Evolutionary conservation across 2,113 vertebrate genomes (phyloP), one percentile per base, ranked within the genome.

Genomic region (Thalassarche chlororhynchos): DNA sequence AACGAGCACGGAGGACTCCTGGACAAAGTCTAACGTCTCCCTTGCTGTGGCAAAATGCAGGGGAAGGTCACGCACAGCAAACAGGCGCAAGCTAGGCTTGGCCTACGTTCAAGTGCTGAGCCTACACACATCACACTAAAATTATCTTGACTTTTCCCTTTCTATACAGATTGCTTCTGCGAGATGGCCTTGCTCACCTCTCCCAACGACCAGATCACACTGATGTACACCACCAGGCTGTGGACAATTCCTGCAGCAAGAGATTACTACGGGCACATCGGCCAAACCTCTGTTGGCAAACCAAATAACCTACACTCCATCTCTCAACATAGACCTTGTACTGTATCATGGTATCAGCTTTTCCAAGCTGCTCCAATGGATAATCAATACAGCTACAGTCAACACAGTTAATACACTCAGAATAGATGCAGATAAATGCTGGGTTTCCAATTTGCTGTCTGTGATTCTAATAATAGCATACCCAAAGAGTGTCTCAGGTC

Each of bases 381-480:
- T 86, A 91, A 82, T 93, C 92, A 57, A 96, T 96, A 82, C 61
- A 87, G 81, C 77, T 69, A 72, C 87, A 96, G 57, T 46, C 84
- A 91, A 82, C 77, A 89, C 69, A 79, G 80, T 16, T 44, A 62
- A 86, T 58, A 90, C 60, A 78, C 85, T 89, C 60, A 47, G 88
- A 92, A 95, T 38, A 87, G 70, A 76, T 94, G 84, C 81, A 93
- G 94, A 85, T 76, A 95, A 91, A 87, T 62, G 78, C 87, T 80
- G 62, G 84, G 65, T 93, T 96, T 95, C 91, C 81, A 89, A 26
- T 85, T 31, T 65, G 40, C 80, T 77, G 57, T 32, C 70, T 72
- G 81, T 40, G 66, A 72, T 72, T 93, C 95, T 89, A 94, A 87
- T 84, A 93, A 95, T 66, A 96, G 89, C 81, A 80, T 28, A 92